Base-by-base conservation (phyloP, 2,113 vertebrate genomes). In the Galbula dea region DNA sequence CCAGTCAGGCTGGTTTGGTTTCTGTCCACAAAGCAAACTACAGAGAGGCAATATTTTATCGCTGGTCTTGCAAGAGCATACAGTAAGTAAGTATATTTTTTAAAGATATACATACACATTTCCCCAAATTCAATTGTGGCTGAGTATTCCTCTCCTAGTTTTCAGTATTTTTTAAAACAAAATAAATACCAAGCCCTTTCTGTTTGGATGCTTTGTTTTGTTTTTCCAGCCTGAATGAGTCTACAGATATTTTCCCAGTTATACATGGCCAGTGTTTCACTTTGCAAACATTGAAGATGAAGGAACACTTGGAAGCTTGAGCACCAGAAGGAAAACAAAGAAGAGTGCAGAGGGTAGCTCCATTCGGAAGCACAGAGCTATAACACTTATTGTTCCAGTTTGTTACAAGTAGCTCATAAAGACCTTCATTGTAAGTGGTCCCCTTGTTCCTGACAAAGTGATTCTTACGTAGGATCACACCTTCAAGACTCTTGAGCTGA, bases 271-370 rank as follows among this genome's bases (percentile, higher is more conserved):
- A 90, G 88, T 59, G 93, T 89, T 93, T 96, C 93, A 83, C 90
- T 94, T 96, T 71, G 94, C 92, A 94, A 96, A 94, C 95, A 95
- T 94, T 95, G 90, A 94, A 92, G 95, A 94, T 94, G 93, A 95
- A 96, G 97, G 96, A 96, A 96, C 93, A 97, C 96, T 97, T 75
- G 88, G 41, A 97, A 97, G 96, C 96, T 92, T 95, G 96, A 98
- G 98, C 98, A 98, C 98, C 98, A 97, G 96, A 95, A 97, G 90
- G 62, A 95, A 96, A 95, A 96, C 88, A 83, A 92, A 94, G 95
- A 96, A 93, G 89, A 96, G 96, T 79, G 89, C 81, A 95, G 94
- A 90, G 37, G 58, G 94, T 93, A 96, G 97, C 96, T 98, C 95
- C 80, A 24, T 96, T 79, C 2, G 30, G 94, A 96, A 96, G 95